Conservation (phyloP, 2,797 vertebrate species). For the Todus mexicanus region DNA sequence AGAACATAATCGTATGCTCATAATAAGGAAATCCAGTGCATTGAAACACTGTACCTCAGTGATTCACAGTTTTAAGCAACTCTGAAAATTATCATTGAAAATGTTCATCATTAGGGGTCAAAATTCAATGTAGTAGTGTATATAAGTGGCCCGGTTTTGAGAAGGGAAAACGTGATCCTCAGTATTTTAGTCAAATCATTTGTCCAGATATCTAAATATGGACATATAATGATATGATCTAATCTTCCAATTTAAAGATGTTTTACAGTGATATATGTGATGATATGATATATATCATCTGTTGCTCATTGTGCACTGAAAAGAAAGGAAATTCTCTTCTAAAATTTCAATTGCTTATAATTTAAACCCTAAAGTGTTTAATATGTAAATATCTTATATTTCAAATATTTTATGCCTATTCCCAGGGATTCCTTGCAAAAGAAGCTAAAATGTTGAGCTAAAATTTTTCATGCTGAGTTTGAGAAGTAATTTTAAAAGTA, state of each 20-base stretch:
- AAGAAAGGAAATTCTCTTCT: not conserved
- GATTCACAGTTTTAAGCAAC: not conserved
- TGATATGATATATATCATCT: too few species aligned
- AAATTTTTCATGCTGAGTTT: not conserved
- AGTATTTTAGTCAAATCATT: not conserved
- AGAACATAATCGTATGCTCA: not conserved
- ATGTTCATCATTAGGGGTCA: not conserved
- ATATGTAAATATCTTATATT: not conserved
- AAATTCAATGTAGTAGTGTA: not conserved
- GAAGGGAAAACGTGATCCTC: not conserved
- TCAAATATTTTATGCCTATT: not conserved
- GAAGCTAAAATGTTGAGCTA: not conserved
- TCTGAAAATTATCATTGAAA: not conserved
- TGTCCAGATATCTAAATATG: not conserved
- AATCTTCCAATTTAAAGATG: not conserved
- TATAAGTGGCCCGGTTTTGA: not conserved
- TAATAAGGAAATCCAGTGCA: not conserved
- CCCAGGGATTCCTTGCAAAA: not conserved
- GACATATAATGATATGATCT: not conserved
- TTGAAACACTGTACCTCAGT: not conserved
- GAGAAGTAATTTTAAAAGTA: conserved; percentile 8
- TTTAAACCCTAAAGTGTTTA: not conserved
- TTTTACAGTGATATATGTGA: not conserved
- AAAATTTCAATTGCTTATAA: not conserved
- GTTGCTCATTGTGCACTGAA: not conserved